Percentiles rank a stretch among this genome's conserved stretches.
Evolutionary conservation across 2,888 invertebrate species (phyloP).

Genomic region (Heliconius ismenius): DNA sequence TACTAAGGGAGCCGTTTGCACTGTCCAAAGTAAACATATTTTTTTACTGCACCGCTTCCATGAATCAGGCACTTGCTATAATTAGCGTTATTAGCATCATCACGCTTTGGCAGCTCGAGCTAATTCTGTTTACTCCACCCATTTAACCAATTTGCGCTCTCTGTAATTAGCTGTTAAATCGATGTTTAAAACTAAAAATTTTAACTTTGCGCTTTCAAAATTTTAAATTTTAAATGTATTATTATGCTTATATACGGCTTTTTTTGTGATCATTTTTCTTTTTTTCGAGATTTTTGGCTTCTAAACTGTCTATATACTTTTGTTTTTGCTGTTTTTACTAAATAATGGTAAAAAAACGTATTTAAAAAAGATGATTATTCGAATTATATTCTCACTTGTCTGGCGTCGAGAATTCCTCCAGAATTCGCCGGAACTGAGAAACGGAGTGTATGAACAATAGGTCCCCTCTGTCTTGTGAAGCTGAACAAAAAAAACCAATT

Average conservation of each 20-base stretch:
- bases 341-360: not conserved
- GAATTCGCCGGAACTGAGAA: no score
- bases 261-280: constrained; percentile 3
- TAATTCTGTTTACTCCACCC: constrained; percentile 70
- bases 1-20: constrained; percentile 72
- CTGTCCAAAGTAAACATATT: constrained; percentile 75
- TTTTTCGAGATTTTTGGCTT: not conserved
- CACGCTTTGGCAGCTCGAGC: constrained; percentile 58
- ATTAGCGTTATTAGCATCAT: constrained; percentile 71
- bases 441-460: no score
- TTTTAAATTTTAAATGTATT: constrained; percentile 1
- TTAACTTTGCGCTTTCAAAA: constrained; percentile 24
- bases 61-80: constrained; percentile 74
- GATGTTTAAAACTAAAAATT: constrained; percentile 32
- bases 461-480: no score
- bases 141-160: constrained; percentile 61
- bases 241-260: constrained; percentile 12
- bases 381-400: not conserved
- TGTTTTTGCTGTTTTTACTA: not conserved
- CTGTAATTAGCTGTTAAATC: constrained; percentile 43
- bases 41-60: constrained; percentile 67
- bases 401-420: no score
- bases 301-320: not conserved
- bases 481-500: no score
- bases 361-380: not conserved